phyloP scores from a whole-genome alignment of 2,888 invertebrate species.

The Caprella mutica region DNA sequence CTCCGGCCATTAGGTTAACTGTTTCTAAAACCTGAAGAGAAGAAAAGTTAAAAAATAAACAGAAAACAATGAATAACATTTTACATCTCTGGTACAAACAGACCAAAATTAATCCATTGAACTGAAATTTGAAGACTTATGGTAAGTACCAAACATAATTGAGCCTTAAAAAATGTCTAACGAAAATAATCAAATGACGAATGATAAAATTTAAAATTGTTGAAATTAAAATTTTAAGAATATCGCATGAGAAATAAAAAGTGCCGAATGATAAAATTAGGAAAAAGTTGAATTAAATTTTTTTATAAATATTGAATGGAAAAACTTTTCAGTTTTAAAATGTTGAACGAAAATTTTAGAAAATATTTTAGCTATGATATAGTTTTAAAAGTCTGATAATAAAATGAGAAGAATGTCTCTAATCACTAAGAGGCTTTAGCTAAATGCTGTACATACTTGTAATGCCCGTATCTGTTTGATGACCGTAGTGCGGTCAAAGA shows the following conservation, averaged over 20 bases:
- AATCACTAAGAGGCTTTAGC: too few species aligned
- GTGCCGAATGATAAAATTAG: too few species aligned
- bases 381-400: background rate
- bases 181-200: background rate
- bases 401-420: background rate
- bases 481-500: conserved; percentile 71
- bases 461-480: conserved; percentile 79
- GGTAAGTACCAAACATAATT: background rate
- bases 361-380: background rate
- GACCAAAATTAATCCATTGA: background rate
- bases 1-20: conserved; percentile 87
- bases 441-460: too few species aligned
- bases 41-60: too few species aligned
- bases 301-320: too few species aligned
- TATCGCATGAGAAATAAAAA: too few species aligned
- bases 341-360: background rate
- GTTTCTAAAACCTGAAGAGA: conserved; percentile 62
- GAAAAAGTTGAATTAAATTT: too few species aligned
- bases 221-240: background rate
- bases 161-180: background rate
- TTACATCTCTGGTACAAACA: background rate
- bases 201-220: background rate
- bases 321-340: background rate
- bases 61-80: too few species aligned
- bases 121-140: background rate